A percentile compares a stretch with the other conserved stretches of the same genome.
phyloP scores from a whole-genome alignment of 2,888 invertebrate genomes.

The Argynnis bischoffii region DNA sequence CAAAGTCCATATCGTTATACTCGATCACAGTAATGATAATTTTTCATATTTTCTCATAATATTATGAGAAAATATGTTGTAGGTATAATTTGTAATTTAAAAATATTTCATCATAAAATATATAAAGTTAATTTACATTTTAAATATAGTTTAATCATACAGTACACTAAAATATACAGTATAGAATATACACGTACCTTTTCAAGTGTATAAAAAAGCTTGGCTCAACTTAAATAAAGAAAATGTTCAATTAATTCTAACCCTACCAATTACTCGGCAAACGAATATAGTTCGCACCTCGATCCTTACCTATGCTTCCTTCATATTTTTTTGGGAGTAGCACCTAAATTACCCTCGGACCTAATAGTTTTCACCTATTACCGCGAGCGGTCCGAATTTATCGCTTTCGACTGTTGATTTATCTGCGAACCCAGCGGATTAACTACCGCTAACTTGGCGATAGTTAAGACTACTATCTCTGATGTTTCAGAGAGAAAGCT shows the following conservation, averaged over 20 bases:
- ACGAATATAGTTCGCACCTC: slow-evolving; percentile 39
- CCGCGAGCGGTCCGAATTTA: slow-evolving; percentile 74
- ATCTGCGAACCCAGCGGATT: slow-evolving; percentile 75
- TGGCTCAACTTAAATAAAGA: slow-evolving; percentile 15
- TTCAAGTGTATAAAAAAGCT: neutral
- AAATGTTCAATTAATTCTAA: slow-evolving; percentile 27
- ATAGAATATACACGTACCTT: neutral
- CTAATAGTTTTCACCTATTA: slow-evolving; percentile 83
- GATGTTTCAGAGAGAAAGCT: slow-evolving; percentile 79
- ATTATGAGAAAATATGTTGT: no score
- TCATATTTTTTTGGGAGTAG: slow-evolving; percentile 61
- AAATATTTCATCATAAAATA: no score
- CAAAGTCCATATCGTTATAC: no score
- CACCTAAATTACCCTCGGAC: slow-evolving; percentile 70
- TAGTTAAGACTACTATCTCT: slow-evolving; percentile 82
- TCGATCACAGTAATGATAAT: no score
- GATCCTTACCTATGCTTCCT: slow-evolving; percentile 39
- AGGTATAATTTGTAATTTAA: no score
- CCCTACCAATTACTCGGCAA: slow-evolving; percentile 40
- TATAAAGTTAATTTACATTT: no score
- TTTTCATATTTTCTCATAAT: no score
- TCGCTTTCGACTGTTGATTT: slow-evolving; percentile 79
- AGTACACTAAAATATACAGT: no score
- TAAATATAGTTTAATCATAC: no score
- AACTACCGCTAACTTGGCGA: slow-evolving; percentile 82